Conservation (phyloP, 2,113 vertebrate species). For the Etia nguti region DNA sequence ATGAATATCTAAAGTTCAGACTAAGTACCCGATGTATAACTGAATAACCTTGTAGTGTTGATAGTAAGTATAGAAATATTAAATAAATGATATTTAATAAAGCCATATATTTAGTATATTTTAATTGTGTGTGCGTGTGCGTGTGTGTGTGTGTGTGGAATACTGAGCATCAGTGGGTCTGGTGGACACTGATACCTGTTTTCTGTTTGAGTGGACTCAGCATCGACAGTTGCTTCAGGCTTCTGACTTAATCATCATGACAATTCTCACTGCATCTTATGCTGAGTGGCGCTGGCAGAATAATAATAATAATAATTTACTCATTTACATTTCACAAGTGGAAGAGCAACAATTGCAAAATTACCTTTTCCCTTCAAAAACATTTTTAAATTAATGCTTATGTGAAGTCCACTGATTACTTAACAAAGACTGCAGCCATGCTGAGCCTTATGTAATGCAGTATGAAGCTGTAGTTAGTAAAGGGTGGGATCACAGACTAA, state of each 20-base stretch:
- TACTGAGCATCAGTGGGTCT: neutral
- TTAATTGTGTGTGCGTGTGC: neutral
- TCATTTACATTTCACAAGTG: neutral
- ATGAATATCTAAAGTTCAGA: constrained; percentile 17
- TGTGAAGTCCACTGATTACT: neutral
- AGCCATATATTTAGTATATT: neutral
- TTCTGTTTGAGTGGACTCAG: neutral
- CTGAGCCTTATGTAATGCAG: neutral
- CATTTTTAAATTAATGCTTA: neutral
- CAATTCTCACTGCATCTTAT: neutral
- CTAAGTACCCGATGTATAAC: neutral
- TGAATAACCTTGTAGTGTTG: neutral
- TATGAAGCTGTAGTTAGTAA: neutral
- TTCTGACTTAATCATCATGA: neutral
- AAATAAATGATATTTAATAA: neutral
- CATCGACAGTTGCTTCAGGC: neutral
- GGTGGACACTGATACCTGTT: neutral
- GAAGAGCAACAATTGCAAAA: neutral
- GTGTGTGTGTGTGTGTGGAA: neutral
- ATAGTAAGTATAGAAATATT: neutral
- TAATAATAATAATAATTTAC: neutral
- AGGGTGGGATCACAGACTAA: neutral
- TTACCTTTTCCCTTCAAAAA: neutral
- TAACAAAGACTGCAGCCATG: neutral
- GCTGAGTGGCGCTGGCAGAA: neutral